Conservation (phyloP, 2,888 invertebrate species). For the Liodrosophila aerea region DNA sequence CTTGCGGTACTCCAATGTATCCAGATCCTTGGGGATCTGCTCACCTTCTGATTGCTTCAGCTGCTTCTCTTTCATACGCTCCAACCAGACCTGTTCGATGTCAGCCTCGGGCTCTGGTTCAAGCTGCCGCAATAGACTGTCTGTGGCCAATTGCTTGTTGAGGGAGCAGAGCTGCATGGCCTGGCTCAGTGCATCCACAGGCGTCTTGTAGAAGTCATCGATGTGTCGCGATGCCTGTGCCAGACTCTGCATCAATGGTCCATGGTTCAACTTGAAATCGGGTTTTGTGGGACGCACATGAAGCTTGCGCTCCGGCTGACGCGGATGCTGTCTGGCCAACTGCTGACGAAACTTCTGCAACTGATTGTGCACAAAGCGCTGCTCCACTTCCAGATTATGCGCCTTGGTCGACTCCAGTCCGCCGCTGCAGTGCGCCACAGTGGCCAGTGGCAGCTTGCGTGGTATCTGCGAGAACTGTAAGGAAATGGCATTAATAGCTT, state of each 20-base stretch:
- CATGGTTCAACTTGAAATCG: slow-evolving; percentile 70
- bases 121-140: slow-evolving; percentile 43
- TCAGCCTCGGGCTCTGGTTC: slow-evolving; percentile 52
- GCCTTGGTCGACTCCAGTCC: slow-evolving; percentile 74
- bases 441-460: slow-evolving; percentile 71
- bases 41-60: neutral
- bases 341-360: slow-evolving; percentile 80
- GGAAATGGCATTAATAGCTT: no score
- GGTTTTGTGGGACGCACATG: slow-evolving; percentile 61
- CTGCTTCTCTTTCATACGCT: slow-evolving; percentile 9
- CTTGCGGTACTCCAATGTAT: slow-evolving; percentile 43
- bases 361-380: slow-evolving; percentile 80
- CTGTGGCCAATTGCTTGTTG: slow-evolving; percentile 52
- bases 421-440: slow-evolving; percentile 65
- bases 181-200: slow-evolving; percentile 73
- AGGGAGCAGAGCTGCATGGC: slow-evolving; percentile 52
- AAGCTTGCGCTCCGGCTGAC: slow-evolving; percentile 18
- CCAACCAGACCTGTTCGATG: slow-evolving; percentile 47
- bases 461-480: slow-evolving; percentile 74
- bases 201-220: slow-evolving; percentile 78
- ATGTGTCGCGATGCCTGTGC: slow-evolving; percentile 71
- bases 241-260: slow-evolving; percentile 71
- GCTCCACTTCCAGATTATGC: slow-evolving; percentile 80
- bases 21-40: slow-evolving; percentile 18
- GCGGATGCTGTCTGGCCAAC: slow-evolving; percentile 68